These are phyloP conservation scores for Oscheius myriophilus DNA, from an alignment of 2,888 invertebrate genomes.

Conservation along the genomic window DNA sequence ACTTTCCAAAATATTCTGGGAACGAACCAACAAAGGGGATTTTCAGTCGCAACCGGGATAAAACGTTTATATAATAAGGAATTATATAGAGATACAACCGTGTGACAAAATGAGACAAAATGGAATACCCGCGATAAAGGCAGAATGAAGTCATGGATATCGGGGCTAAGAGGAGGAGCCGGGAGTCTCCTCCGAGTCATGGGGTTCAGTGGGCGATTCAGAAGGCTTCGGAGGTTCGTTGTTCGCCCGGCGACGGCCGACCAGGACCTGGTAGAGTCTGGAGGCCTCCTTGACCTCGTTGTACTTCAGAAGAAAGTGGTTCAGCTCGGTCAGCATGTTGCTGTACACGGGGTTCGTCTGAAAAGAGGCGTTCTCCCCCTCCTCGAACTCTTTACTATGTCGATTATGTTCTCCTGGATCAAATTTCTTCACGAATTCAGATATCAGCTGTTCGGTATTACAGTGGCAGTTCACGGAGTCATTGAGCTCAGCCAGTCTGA, in stretches of 20 bases:
- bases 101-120: background rate
- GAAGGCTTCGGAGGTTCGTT: too few species aligned
- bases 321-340: too few species aligned
- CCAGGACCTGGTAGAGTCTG: constrained; percentile 11
- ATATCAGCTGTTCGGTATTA: constrained; percentile 81
- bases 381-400: too few species aligned
- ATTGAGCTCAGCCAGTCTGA: constrained; percentile 73
- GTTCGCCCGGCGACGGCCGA: too few species aligned
- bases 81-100: background rate
- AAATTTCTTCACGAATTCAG: constrained; percentile 80
- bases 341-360: too few species aligned
- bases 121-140: background rate
- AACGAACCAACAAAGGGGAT: too few species aligned
- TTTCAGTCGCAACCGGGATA: background rate
- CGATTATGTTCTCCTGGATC: constrained; percentile 62
- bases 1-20: too few species aligned
- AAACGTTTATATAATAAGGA: background rate
- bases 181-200: too few species aligned
- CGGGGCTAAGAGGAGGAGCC: too few species aligned
- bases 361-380: too few species aligned
- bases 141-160: background rate
- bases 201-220: too few species aligned
- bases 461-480: constrained; percentile 77
- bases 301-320: constrained; percentile 13
- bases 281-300: constrained; percentile 23